Evolutionary conservation across 2,797 vertebrate species (phyloP).

Genomic region (Fundulus diaphanus): DNA sequence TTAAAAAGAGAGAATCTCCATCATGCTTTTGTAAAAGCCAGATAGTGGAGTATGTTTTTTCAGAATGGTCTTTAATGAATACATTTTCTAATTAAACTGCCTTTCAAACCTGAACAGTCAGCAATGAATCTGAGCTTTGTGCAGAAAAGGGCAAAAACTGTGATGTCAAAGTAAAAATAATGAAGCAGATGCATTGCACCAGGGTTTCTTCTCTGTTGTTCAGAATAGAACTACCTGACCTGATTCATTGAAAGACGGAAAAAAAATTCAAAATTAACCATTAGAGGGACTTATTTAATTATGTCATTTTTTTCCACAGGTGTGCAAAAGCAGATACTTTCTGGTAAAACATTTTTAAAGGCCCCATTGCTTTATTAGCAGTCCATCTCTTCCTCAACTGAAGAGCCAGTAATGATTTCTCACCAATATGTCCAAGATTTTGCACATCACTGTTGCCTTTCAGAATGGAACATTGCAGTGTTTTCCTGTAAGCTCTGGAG

Average conservation of each 20-base stretch:
- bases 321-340: constrained; percentile 20
- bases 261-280: background rate
- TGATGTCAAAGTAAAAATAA: background rate
- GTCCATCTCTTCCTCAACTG: constrained; percentile 15
- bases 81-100: constrained; percentile 12
- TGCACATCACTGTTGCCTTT: constrained; percentile 7
- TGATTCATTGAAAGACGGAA: background rate
- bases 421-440: constrained; percentile 11
- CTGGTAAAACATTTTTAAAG: constrained; percentile 14
- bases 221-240: constrained; percentile 10
- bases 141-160: background rate
- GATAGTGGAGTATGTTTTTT: constrained; percentile 7
- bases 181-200: background rate
- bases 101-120: constrained; percentile 10
- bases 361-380: constrained; percentile 33
- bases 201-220: constrained; percentile 3
- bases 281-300: constrained; percentile 2
- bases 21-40: constrained; percentile 6
- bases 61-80: constrained; percentile 3
- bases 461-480: background rate
- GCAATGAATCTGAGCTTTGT: background rate
- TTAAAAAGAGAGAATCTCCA: background rate
- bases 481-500: background rate
- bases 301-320: background rate
- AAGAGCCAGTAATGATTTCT: constrained; percentile 21